Evolutionary conservation across 2,888 invertebrate genomes (phyloP).

Genomic region (Micoletzkya japonica): DNA sequence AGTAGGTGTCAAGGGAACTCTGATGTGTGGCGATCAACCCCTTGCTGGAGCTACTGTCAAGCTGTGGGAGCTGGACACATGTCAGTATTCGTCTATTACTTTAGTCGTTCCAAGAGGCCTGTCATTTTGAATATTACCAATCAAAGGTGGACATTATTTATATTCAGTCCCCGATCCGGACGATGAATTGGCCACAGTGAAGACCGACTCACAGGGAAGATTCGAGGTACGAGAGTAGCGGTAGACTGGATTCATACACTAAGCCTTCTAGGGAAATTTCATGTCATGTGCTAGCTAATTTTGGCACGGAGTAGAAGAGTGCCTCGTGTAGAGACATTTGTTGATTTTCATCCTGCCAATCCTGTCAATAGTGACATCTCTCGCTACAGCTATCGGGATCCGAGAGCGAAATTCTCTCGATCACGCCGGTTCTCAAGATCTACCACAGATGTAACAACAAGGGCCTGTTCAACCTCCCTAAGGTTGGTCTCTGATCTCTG

Average conservation of each 20-base stretch:
- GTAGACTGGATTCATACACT: too few species aligned
- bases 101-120: neutral
- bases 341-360: neutral
- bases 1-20: conserved; percentile 9
- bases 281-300: too few species aligned
- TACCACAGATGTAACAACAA: conserved; percentile 30
- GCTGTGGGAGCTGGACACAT: conserved; percentile 28
- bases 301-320: neutral
- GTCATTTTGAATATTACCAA: too few species aligned
- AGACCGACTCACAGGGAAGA: conserved; percentile 20
- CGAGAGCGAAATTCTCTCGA: conserved; percentile 20
- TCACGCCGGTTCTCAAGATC: conserved; percentile 26
- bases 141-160: too few species aligned
- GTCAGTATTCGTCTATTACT: conserved; percentile 6
- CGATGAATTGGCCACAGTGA: conserved; percentile 20
- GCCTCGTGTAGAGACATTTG: neutral
- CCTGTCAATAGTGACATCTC: too few species aligned
- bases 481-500: conserved; percentile 7
- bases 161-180: conserved; percentile 28
- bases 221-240: conserved; percentile 23
- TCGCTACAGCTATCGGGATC: neutral
- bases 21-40: conserved; percentile 23
- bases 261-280: too few species aligned
- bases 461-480: conserved; percentile 23
- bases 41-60: conserved; percentile 21